Conservation (phyloP, 2,888 invertebrate genomes). For the Caenorhabditis virilis region DNA sequence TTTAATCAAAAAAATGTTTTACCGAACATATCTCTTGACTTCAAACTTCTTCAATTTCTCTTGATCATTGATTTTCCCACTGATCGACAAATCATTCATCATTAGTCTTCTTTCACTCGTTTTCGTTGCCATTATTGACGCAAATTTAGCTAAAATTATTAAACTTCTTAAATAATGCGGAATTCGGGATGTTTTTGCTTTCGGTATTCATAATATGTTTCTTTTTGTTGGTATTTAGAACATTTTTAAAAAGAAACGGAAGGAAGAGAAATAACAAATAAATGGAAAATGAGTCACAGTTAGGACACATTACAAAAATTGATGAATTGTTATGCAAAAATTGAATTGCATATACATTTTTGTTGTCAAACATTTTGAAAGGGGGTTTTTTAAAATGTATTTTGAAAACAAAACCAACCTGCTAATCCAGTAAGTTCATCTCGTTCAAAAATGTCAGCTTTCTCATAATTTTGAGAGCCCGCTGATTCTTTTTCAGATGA, state of each 20-base stretch:
- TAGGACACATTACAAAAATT: background rate
- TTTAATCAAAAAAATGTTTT: background rate
- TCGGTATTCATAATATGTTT: too few relatives aligned
- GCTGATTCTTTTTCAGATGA: too few relatives aligned
- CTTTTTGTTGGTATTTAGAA: too few relatives aligned
- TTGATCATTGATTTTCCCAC: background rate
- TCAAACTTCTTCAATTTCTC: conserved; percentile 16
- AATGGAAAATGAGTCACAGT: background rate
- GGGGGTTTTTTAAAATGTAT: background rate
- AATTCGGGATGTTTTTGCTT: too few relatives aligned
- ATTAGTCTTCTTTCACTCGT: conserved; percentile 17
- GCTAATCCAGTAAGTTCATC: background rate
- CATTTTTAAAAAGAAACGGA: too few relatives aligned
- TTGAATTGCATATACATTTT: background rate
- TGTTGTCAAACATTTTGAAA: background rate
- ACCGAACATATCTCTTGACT: conserved; percentile 1
- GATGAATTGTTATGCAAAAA: background rate
- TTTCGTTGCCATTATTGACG: conserved; percentile 24
- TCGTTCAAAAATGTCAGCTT: background rate
- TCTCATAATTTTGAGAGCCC: too few relatives aligned
- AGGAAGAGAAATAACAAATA: too few relatives aligned
- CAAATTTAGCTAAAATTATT: conserved; percentile 5
- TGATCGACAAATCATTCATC: conserved; percentile 25
- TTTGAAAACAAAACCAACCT: background rate
- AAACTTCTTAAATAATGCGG: too few relatives aligned